Conservation (phyloP, 2,113 vertebrate species). For the Rhinolophus ferrumequinum region DNA sequence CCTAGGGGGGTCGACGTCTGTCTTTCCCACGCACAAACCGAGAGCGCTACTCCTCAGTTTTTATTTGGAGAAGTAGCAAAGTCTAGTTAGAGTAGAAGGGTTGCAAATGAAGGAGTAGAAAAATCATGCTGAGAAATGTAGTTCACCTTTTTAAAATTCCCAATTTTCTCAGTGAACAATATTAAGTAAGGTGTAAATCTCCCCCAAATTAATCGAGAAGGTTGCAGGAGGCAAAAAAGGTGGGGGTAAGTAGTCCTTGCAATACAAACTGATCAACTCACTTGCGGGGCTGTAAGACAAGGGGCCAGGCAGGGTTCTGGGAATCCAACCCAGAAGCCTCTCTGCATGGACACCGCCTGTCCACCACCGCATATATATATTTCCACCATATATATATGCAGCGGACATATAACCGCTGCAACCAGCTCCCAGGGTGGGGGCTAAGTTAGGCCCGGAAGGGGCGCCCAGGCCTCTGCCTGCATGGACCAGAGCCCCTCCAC, state of each 20-base stretch:
- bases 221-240: too few relatives aligned
- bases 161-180: background rate
- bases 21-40: background rate
- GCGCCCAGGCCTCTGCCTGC: accelerated
- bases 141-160: background rate
- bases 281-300: background rate
- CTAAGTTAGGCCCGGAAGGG: accelerated
- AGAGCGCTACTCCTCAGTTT: background rate
- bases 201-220: background rate
- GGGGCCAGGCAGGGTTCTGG: background rate
- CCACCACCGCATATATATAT: too few relatives aligned
- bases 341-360: background rate
- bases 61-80: background rate
- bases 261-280: background rate
- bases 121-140: background rate
- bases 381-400: too few relatives aligned
- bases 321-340: background rate
- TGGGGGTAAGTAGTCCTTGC: background rate
- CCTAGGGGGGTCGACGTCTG: accelerated
- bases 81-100: background rate
- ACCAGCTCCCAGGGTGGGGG: accelerated
- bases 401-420: accelerated
- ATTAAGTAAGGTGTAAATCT: background rate
- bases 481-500: too few relatives aligned
- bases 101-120: background rate